Percentiles rank a stretch among this genome's conserved stretches.
phyloP scores from a whole-genome alignment of 2,113 vertebrate genomes.

The Rhabdornis inornatus region DNA sequence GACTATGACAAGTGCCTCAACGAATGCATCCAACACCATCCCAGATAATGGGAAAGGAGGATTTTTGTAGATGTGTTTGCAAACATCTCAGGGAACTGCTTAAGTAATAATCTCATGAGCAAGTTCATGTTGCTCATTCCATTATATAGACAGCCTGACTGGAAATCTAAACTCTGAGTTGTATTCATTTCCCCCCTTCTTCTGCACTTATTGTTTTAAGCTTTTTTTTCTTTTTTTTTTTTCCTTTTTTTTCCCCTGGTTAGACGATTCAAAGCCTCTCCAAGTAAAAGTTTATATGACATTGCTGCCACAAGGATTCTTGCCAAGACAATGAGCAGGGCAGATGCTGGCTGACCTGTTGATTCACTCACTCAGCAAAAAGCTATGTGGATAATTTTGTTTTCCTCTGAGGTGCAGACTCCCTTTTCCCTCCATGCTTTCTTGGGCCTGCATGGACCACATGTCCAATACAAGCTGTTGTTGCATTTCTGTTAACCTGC shows the following conservation, averaged over 20 bases:
- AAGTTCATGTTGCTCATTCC: not conserved
- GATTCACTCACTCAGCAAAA: conserved; percentile 3
- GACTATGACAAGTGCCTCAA: not conserved
- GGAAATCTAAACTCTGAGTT: not conserved
- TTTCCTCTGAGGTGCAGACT: conserved; percentile 13
- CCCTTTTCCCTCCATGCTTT: not conserved
- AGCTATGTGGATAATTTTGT: not conserved
- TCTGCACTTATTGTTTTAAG: not conserved
- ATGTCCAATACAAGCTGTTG: not conserved
- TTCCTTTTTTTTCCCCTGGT: too few relatives aligned
- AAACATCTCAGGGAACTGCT: not conserved
- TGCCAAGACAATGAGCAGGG: conserved; percentile 44
- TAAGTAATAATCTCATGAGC: not conserved
- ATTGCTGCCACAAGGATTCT: not conserved
- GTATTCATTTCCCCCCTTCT: not conserved
- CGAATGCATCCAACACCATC: not conserved
- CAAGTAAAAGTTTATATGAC: conserved; percentile 41
- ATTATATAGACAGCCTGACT: not conserved
- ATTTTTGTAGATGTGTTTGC: not conserved
- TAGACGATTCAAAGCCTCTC: conserved; percentile 22
- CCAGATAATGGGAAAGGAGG: not conserved
- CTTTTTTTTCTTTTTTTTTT: not conserved
- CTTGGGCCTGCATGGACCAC: not conserved
- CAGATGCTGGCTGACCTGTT: conserved; percentile 4
- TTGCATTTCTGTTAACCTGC: not conserved